These are phyloP conservation scores for Sebastes elongatus DNA, from an alignment of 2,797 vertebrate species.

Conservation along the genomic window DNA sequence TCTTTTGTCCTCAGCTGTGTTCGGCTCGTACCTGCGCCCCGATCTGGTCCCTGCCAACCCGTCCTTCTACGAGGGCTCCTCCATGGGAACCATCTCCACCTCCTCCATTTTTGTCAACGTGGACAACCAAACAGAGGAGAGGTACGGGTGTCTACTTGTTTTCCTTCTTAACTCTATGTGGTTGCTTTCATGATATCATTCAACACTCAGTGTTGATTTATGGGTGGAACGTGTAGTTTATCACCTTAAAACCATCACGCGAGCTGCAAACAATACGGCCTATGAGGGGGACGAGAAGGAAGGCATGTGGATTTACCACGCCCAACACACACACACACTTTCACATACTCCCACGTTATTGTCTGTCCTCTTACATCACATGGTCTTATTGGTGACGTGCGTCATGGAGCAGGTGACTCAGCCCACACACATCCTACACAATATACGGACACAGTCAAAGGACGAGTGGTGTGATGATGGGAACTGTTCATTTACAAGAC, in stretches of 20 bases:
- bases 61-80: slow-evolving; percentile 76
- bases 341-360: not conserved
- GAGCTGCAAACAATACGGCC: not conserved
- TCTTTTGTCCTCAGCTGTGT: slow-evolving; percentile 62
- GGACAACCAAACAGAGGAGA: slow-evolving; percentile 73
- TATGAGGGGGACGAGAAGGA: not conserved
- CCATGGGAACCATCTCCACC: slow-evolving; percentile 81
- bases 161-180: not conserved
- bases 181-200: not conserved
- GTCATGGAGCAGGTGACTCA: slow-evolving; percentile 56
- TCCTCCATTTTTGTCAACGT: slow-evolving; percentile 76
- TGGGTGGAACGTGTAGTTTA: not conserved
- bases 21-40: slow-evolving; percentile 70
- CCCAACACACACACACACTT: not conserved
- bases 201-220: not conserved
- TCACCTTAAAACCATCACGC: not conserved
- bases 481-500: not conserved
- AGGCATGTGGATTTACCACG: not conserved
- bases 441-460: not conserved
- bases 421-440: not conserved
- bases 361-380: slow-evolving; percentile 18
- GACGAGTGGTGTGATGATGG: not conserved
- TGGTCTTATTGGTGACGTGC: slow-evolving; percentile 13
- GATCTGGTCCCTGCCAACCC: slow-evolving; percentile 76
- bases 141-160: slow-evolving; percentile 38